Evolutionary conservation across 2,113 vertebrate genomes (phyloP).

Genomic region (Paracanthobrama guichenoti): DNA sequence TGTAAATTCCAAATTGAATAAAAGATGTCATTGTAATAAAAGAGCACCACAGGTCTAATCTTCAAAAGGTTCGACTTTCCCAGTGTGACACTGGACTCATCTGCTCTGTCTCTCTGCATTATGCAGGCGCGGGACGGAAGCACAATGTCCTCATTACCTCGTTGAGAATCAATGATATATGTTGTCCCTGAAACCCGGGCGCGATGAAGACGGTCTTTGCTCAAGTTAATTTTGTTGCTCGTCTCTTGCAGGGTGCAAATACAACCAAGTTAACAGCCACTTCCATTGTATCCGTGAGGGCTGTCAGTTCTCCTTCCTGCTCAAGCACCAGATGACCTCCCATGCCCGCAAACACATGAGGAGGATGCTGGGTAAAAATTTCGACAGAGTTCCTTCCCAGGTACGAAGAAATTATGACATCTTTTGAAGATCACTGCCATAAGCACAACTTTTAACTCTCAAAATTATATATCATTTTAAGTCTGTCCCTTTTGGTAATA

Average conservation of each 20-base stretch:
- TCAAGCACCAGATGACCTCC: slow-evolving; percentile 99
- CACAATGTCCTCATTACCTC: slow-evolving; percentile 49
- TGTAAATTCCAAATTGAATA: slow-evolving; percentile 83
- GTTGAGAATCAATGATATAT: slow-evolving; percentile 38
- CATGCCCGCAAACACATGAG: slow-evolving; percentile 98
- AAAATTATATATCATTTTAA: background rate
- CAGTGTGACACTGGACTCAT: slow-evolving; percentile 74
- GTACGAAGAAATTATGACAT: slow-evolving; percentile 60
- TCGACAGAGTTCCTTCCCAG: slow-evolving; percentile 92
- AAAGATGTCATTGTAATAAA: slow-evolving; percentile 82
- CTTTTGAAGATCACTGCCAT: background rate
- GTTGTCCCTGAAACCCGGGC: slow-evolving; percentile 24
- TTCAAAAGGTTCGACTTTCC: slow-evolving; percentile 73
- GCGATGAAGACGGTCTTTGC: slow-evolving; percentile 33
- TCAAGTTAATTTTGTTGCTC: slow-evolving; percentile 22
- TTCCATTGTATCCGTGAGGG: slow-evolving; percentile 98
- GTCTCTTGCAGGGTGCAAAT: slow-evolving; percentile 88
- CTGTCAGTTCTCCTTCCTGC: slow-evolving; percentile 99
- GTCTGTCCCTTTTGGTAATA: too few relatives aligned
- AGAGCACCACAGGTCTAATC: slow-evolving; percentile 81
- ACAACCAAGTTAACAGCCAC: slow-evolving; percentile 99
- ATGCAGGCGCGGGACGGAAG: slow-evolving; percentile 40
- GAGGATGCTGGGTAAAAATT: slow-evolving; percentile 98
- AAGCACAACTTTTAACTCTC: background rate
- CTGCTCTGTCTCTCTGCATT: slow-evolving; percentile 49